Conservation (phyloP, 2,797 vertebrate genomes). For the Parotocinclus haroldoi region DNA sequence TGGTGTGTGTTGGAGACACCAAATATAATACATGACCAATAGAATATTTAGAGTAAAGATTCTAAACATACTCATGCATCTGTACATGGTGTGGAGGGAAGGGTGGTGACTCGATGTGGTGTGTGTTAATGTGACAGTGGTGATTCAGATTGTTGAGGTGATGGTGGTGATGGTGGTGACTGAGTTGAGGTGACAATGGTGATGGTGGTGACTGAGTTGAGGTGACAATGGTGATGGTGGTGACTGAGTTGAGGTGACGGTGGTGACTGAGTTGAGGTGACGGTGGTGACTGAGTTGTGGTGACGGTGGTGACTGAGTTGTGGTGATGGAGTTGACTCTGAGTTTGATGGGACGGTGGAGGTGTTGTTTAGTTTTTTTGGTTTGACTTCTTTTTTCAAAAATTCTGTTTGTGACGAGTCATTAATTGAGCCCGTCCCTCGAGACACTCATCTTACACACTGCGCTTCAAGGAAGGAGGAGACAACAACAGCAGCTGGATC, state of each 20-base stretch:
- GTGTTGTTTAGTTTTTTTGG: not conserved
- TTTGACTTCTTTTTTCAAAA: conserved; percentile 19
- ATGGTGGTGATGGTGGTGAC: not conserved
- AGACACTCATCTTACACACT: conserved; percentile 28
- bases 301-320: conserved; percentile 4
- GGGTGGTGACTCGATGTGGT: too few relatives aligned
- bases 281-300: too few relatives aligned
- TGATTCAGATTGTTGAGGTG: too few relatives aligned
- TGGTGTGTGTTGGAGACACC: not conserved
- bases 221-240: not conserved
- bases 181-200: too few relatives aligned
- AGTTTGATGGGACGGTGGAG: not conserved
- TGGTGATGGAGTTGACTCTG: not conserved
- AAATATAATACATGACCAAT: not conserved
- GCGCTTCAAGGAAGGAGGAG: conserved; percentile 2
- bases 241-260: not conserved
- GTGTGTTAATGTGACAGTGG: too few relatives aligned
- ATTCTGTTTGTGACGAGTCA: conserved; percentile 24
- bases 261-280: too few relatives aligned
- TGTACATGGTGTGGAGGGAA: too few relatives aligned
- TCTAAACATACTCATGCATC: too few relatives aligned
- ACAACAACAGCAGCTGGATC: conserved; percentile 9
- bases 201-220: too few relatives aligned
- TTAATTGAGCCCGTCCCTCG: conserved; percentile 14
- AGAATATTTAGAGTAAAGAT: too few relatives aligned